Base-by-base conservation (phyloP, 1,140 invertebrate genomes). In the Drosophila elegans region DNA sequence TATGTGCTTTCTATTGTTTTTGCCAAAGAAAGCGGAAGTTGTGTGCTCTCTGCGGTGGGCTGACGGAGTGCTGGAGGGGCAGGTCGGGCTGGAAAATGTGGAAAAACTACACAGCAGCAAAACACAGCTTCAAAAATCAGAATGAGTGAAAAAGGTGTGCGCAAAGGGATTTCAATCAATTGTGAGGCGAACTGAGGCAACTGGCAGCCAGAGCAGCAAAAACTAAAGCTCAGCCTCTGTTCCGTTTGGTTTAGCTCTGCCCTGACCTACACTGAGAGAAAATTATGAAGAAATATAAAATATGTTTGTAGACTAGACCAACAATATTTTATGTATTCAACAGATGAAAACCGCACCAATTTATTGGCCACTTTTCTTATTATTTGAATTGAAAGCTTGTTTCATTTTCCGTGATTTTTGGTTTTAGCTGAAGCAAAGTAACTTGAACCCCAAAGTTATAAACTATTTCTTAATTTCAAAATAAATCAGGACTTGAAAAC, bases 1-100 rank as follows among this genome's bases (percentile, higher is more conserved):
- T 88, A 88, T 88, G 83, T 88, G 83, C 83, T 80, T 88, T 88
- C 83, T 88, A 88, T 88, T 88, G 83, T 88, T 88, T 88, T 88
- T 88, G 84, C 84, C 83, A 88, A 88, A 88, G 83, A 88, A 88
- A 88, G 83, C 83, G 83, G 83, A 88, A 88, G 83, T 89, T 88
- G 59, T 74, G 59, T 66, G 60, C 55, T 64, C 46, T 55, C 41
- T 74, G 71, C 46, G 51, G 69, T 42, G 36, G 27, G 45, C 46
- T 6, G 13, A 46, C 64, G 61, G 45, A 44, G 63, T 12, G 38
- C 10, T 4, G 38, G 42, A 54, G 54, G n/a, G 54, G 46, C 41
- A 16, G n/a, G 32, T 2, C 7, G 56, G 45, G 44, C 6, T 3
- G 7, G 10, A 12, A 53, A 59, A 46, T n/a, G 25, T 55, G 56